Conservation (phyloP, 2,797 vertebrate genomes). For the Pangasius krempfi region DNA sequence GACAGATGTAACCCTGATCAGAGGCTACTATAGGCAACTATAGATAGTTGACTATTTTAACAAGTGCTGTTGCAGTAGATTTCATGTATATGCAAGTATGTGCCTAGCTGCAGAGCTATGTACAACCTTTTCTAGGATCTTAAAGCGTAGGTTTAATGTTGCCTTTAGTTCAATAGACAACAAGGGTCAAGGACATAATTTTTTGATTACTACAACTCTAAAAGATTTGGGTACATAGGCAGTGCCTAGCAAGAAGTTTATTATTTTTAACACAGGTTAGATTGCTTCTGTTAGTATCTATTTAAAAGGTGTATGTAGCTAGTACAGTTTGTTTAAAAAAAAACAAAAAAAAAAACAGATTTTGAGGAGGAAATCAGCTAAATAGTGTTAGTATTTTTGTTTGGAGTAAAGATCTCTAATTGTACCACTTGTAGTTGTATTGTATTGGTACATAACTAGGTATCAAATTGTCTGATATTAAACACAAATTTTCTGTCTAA, state of each 20-base stretch:
- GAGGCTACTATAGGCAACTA: not conserved
- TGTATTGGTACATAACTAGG: not conserved
- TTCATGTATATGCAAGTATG: not conserved
- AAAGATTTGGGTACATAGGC: not conserved
- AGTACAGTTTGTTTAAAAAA: not conserved
- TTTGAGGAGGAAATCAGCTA: too few species aligned
- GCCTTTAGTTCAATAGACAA: too few species aligned
- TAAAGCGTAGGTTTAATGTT: too few species aligned
- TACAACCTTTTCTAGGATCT: too few species aligned
- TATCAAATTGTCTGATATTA: too few species aligned
- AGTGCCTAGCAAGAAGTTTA: not conserved
- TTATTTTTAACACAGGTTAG: not conserved
- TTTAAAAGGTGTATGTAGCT: not conserved
- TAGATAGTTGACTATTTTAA: not conserved
- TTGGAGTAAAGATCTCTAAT: not conserved
- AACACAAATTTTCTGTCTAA: too few species aligned
- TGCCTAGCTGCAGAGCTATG: too few species aligned
- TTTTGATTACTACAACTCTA: not conserved
- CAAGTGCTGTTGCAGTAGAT: not conserved
- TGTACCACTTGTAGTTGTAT: too few species aligned
- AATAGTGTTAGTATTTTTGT: not conserved
- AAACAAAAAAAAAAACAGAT: too few species aligned
- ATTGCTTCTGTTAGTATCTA: not conserved
- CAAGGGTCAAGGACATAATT: too few species aligned
- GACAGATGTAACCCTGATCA: not conserved